Percentiles rank a stretch among this genome's conserved stretches.
phyloP scores from a whole-genome alignment of 2,888 invertebrate species.

The Heliconius hortense region DNA sequence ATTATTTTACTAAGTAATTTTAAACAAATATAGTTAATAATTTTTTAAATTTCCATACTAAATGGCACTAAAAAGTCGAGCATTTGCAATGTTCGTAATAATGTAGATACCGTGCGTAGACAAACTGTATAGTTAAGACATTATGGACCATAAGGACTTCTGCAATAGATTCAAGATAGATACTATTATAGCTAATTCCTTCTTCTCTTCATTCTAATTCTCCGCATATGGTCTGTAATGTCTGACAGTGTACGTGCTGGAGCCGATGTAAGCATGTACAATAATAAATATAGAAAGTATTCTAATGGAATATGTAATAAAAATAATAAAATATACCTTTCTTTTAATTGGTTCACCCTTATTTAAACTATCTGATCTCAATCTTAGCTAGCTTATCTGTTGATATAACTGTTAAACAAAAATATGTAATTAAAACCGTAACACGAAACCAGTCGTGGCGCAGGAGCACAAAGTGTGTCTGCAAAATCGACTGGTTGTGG shows the following conservation, averaged over 20 bases:
- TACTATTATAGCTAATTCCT: slow-evolving; percentile 16
- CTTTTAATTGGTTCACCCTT: slow-evolving; percentile 22
- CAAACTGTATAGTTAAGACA: slow-evolving; percentile 54
- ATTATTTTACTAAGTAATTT: slow-evolving; percentile 15
- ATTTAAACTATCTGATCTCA: not conserved
- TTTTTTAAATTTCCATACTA: not conserved
- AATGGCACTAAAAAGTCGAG: slow-evolving; percentile 8
- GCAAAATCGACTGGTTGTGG: too few relatives aligned
- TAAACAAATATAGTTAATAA: not conserved
- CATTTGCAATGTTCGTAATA: slow-evolving; percentile 14
- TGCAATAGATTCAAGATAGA: slow-evolving; percentile 19
- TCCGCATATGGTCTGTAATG: slow-evolving; percentile 14
- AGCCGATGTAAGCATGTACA: slow-evolving; percentile 69
- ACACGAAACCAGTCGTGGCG: too few relatives aligned
- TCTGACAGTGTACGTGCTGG: slow-evolving; percentile 54
- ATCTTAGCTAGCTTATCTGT: not conserved
- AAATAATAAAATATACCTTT: slow-evolving; percentile 53
- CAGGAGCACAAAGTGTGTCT: too few relatives aligned
- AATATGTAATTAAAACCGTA: not conserved
- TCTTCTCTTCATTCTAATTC: slow-evolving; percentile 2
- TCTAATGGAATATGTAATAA: slow-evolving; percentile 82
- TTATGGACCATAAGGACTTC: slow-evolving; percentile 38
- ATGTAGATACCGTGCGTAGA: slow-evolving; percentile 72
- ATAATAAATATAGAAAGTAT: slow-evolving; percentile 78
- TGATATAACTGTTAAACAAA: not conserved